Evolutionary conservation across 30 jellyfish, hydroid and myxozoan genomes (phyloP), one percentile per base, ranked within the genome.

Genomic region (Hydractinia echinata): DNA sequence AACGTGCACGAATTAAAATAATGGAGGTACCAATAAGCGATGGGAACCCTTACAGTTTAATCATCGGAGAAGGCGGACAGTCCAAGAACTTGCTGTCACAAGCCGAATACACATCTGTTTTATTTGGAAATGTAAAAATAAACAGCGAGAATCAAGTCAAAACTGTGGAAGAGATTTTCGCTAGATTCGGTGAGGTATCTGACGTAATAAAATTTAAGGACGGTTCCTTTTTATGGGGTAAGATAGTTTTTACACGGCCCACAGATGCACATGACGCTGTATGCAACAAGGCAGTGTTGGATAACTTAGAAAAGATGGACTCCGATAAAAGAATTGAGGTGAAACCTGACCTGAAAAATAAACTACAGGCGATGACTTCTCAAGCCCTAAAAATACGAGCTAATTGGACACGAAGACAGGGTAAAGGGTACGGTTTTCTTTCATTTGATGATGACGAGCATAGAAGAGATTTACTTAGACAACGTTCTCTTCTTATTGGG

Each of bases 41-140:
- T 14, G 60, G 14, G 39, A 71, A 71, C n/a, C 10, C 81, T 19
- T 20, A 30, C 51, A 19, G 56, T 8, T 9, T 9, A 30, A 60
- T 71, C 18, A 71, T 71, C 51, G 81, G 81, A 7, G 18, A 48
- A 52, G 81, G 81, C 61, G 81, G 81, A 20, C 60, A 30, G n/a
- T n/a, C 61, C 49, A 19, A 15, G 3, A 52, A 30, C 51, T 8
- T 71, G n/a, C 61, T 71, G 11, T 71, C 39, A 19, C 61, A 55
- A 20, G 81, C 18, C 53, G 81, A 71, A 71, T 71, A 19, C 67
- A 7, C 53, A 20, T 6, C 61, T 71, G 55, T 71, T 30, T 15
- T 71, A 52, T 19, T 71, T 58, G 39, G 67, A 20, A 11, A 30
- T 7, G 61, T 52, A 19, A 11, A 8, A 9, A n/a, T 19, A 8